Evolutionary conservation across 1,140 invertebrate species (phyloP), one percentile per base, ranked within the genome.

Genomic region (Caenorhabditis remanei): DNA sequence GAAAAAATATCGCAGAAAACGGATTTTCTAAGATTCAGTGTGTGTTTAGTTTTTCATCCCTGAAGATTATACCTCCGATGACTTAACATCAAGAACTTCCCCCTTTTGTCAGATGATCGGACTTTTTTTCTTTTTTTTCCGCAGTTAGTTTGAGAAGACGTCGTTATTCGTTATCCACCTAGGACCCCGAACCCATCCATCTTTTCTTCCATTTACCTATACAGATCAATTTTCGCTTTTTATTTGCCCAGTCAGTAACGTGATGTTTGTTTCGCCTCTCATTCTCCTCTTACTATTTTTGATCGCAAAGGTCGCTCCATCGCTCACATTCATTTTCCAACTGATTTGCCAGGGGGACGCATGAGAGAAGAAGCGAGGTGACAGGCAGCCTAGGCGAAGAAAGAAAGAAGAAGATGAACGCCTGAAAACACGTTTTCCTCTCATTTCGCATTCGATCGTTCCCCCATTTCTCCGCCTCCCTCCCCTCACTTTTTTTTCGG

Each of bases 181-280:
- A n/a, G 32, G 32, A 32, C 32, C 8, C n/a, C 9, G 19, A n/a
- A 61, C 21, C 56, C 1, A 61, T 61, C 14, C 14, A 11, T 43
- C 24, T 63, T 63, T 32, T 13, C 1, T 21, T n/a, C 40, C 32
- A 79, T 79, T 79, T 50, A 79, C 43, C 71, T 50, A 79, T 13
- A n/a, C n/a, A 21, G 71, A 79, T 50, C 71, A 50, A 79, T 79
- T 79, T 79, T 79, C 46, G 71, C 71, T 46, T 79, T 53, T 79
- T 79, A 79, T 79, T 79, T 79, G 46, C 71, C 43, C 24, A 79
- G 46, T 79, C 71, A 50, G 46, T 79, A 79, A 79, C 71, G 71
- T 50, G 71, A 79, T 79, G 46, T 79, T 79, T 79, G 71, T 50
- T 79, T 79, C 71, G 50, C 71, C 46, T 24, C 46, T 24, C 9